Base-by-base conservation (phyloP, 2,888 invertebrate genomes). In the Aelia acuminata region DNA sequence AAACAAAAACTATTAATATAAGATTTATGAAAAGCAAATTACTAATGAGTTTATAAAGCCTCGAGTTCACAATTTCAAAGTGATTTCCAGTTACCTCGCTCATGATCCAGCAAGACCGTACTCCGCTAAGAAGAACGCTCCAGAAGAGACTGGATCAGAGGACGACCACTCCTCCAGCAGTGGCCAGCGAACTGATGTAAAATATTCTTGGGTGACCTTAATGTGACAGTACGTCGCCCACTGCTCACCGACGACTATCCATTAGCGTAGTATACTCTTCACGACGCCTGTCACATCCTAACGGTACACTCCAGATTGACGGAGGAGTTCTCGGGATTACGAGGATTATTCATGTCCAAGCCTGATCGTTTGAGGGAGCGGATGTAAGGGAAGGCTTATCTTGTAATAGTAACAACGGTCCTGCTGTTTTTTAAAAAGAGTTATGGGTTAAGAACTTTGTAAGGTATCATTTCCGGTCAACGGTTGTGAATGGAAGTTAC, bases 131-230 rank as follows among this genome's bases (percentile, higher is more conserved):
- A 35, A 1, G 1, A 20, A 2, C 39, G 43, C n/a, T n/a, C 39
- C n/a, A 43, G 75, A 39, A 7, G 15, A 22, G 43, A 75, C 39
- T 43, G 75, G 43, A 75, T 22, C 5, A 75, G 39, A 22, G 75
- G 35, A 43, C 10, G 43, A 39, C 43, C 80, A 43, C 93, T 91
- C 93, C 93, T 90, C 93, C 92, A 26, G 15, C 87, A 93, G 91
- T 91, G 93, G 91, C 84, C 93, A 93, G 91, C 93, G 93, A 85
- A 93, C 93, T 93, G 93, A 93, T 18, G 4, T 47, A 80, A 80
- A 22, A 80, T 43, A 80, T 80, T 80, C 80, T 4, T n/a, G 10
- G 43, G 15, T 48, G 47, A 43, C 80, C 20, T 84, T 50, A 84
- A 57, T 57, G 84, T 31, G 84, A 50, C 84, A 22, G 31, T 31